These are phyloP conservation scores for Tragelaphus strepsiceros DNA, from an alignment of 2,113 vertebrate species.

Conservation along the genomic window DNA sequence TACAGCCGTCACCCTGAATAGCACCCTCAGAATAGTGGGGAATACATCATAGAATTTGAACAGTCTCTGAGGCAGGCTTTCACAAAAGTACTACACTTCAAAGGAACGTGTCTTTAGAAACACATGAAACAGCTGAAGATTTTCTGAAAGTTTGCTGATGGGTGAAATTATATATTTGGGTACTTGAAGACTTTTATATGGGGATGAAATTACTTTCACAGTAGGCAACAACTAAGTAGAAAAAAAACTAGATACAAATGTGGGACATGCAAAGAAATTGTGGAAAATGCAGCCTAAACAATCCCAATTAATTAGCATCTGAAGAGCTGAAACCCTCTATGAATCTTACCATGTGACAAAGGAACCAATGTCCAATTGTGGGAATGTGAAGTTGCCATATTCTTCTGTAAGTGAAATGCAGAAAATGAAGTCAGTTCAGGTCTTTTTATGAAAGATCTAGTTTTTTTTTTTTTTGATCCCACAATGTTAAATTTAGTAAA, in stretches of 20 bases:
- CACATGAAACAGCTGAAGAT: not conserved
- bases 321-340: not conserved
- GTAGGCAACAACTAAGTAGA: not conserved
- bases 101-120: conserved; percentile 16
- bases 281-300: not conserved
- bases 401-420: not conserved
- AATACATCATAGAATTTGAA: not conserved
- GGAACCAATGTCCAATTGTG: not conserved
- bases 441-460: not conserved
- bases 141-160: conserved; percentile 32
- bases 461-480: not conserved
- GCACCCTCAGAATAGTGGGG: not conserved
- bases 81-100: not conserved
- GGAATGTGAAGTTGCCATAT: not conserved
- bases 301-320: not conserved
- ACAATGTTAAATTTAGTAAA: not conserved
- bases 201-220: conserved; percentile 3
- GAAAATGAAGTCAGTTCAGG: not conserved
- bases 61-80: not conserved
- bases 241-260: not conserved
- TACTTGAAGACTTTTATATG: conserved; percentile 8
- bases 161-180: conserved; percentile 7
- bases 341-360: not conserved
- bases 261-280: not conserved
- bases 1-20: not conserved